A percentile compares a stretch with the other conserved stretches of the same genome.
Conservation (phyloP, 2,113 vertebrate genomes). For the Catharus fuscescens region DNA sequence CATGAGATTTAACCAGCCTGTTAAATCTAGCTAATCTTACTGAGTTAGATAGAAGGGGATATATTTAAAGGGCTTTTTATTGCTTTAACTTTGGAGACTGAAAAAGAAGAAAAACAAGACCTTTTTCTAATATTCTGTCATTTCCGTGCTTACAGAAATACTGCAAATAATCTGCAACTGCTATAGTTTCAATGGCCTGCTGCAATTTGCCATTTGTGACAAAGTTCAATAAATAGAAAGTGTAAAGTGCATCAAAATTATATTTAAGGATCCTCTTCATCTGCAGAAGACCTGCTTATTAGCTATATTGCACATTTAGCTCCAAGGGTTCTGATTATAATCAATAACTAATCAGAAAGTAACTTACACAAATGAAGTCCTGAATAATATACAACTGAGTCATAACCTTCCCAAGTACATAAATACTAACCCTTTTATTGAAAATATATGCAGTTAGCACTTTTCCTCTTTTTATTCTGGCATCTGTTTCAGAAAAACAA, state of each 20-base stretch:
- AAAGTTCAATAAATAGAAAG: constrained; percentile 56
- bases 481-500: constrained; percentile 21
- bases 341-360: constrained; percentile 56
- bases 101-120: neutral
- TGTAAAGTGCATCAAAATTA: constrained; percentile 31
- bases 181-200: neutral
- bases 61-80: neutral
- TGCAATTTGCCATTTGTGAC: constrained; percentile 33
- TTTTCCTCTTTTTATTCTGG: constrained; percentile 21
- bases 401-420: constrained; percentile 33
- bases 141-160: neutral
- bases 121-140: neutral
- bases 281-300: constrained; percentile 13
- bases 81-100: neutral
- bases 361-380: constrained; percentile 54
- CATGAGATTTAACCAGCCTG: neutral
- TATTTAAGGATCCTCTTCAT: constrained; percentile 18
- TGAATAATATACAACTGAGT: constrained; percentile 40
- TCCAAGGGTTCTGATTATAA: constrained; percentile 52
- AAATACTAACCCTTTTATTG: constrained; percentile 5
- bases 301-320: constrained; percentile 39
- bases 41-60: neutral
- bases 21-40: neutral
- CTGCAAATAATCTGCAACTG: neutral
- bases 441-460: constrained; percentile 34